Percentiles rank a stretch among this genome's conserved stretches.
phyloP scores from a whole-genome alignment of 2,113 vertebrate species.

The Porphyrio hochstetteri region DNA sequence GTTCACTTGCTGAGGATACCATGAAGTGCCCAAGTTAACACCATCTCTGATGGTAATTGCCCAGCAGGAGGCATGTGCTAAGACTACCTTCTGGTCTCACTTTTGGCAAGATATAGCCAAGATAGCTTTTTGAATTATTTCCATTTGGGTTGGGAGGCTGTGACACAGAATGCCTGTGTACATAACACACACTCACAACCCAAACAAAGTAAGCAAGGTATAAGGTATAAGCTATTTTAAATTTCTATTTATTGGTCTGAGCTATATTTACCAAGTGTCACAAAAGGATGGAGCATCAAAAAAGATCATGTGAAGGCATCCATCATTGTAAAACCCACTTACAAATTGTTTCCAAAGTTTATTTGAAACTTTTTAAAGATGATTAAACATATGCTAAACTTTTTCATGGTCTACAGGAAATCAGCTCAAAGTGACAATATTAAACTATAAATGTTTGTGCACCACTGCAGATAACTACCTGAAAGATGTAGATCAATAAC shows the following conservation, averaged over 20 bases:
- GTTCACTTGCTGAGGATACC: neutral
- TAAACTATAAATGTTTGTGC: conserved; percentile 49
- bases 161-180: neutral
- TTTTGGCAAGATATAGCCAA: neutral
- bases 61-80: neutral
- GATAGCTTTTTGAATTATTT: neutral
- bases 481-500: conserved; percentile 60
- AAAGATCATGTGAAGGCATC: neutral
- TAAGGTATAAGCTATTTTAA: neutral
- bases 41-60: neutral
- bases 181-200: neutral
- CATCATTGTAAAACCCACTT: neutral
- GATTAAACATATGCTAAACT: neutral
- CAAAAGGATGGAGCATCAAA: neutral
- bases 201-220: conserved; percentile 35
- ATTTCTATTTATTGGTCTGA: neutral
- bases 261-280: conserved; percentile 11
- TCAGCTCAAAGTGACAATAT: conserved; percentile 41
- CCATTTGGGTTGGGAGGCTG: neutral
- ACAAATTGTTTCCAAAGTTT: conserved; percentile 3
- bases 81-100: neutral
- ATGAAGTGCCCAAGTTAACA: neutral
- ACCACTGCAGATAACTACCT: conserved; percentile 53
- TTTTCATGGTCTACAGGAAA: conserved; percentile 33
- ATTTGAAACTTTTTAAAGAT: conserved; percentile 25